Conservation (phyloP, 2,113 vertebrate species). For the Charina bottae region DNA sequence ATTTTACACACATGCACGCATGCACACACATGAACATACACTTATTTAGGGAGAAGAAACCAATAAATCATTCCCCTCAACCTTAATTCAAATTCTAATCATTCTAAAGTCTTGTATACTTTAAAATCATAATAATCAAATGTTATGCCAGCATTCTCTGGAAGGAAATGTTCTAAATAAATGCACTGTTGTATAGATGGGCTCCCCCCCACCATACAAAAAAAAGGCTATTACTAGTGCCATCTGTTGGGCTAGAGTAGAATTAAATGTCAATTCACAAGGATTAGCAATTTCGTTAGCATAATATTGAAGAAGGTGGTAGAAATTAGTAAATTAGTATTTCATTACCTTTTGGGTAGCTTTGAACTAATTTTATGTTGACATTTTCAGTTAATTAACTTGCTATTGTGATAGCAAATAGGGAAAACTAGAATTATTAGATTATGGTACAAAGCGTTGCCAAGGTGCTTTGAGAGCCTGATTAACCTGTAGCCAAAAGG, state of each 20-base stretch:
- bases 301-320: neutral
- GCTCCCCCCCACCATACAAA: neutral
- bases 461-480: neutral
- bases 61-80: neutral
- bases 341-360: neutral
- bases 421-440: neutral
- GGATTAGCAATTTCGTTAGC: neutral
- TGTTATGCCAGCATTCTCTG: neutral
- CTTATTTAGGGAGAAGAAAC: neutral
- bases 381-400: neutral
- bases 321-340: neutral
- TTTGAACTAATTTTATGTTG: neutral
- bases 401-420: neutral
- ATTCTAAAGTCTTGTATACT: neutral
- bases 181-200: neutral
- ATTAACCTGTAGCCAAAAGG: neutral
- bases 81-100: neutral
- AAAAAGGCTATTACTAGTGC: conserved; percentile 38
- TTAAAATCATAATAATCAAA: neutral
- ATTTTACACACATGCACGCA: neutral
- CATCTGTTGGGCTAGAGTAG: conserved; percentile 43
- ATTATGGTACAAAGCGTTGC: neutral
- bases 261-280: neutral
- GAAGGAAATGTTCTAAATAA: neutral
- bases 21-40: neutral